Evolutionary conservation across 2,888 invertebrate genomes (phyloP).

Genomic region (Acronicta leporina): DNA sequence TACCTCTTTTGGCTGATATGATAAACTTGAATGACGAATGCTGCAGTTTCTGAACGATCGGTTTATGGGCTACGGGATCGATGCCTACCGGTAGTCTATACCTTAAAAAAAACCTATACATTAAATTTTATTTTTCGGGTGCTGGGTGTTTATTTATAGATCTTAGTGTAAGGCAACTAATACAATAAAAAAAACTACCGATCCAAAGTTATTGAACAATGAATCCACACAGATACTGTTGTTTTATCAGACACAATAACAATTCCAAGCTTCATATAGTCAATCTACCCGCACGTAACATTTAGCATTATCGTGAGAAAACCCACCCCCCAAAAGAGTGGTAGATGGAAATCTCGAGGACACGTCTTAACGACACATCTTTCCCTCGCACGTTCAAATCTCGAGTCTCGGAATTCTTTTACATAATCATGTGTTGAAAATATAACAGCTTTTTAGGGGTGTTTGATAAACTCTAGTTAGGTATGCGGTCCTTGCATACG

Average conservation of each 20-base stretch:
- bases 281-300: slow-evolving; percentile 47
- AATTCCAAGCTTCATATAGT: slow-evolving; percentile 7
- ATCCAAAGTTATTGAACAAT: no score
- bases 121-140: no score
- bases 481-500: slow-evolving; percentile 72
- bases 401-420: slow-evolving; percentile 84
- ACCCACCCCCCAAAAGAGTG: slow-evolving; percentile 72
- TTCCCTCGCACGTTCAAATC: slow-evolving; percentile 77
- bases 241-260: neutral
- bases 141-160: no score
- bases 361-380: slow-evolving; percentile 84
- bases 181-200: no score
- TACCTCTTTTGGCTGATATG: no score
- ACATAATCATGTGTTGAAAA: slow-evolving; percentile 88
- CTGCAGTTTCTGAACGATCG: no score
- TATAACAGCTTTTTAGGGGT: slow-evolving; percentile 85
- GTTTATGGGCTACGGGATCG: no score
- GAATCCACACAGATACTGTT: no score
- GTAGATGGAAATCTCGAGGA: slow-evolving; percentile 81
- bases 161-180: no score
- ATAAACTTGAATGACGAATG: no score
- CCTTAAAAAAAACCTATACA: no score
- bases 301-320: slow-evolving; percentile 72
- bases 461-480: slow-evolving; percentile 76
- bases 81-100: no score